Evolutionary conservation across 2,113 vertebrate species (phyloP).

Genomic region (Ptyas mucosa): DNA sequence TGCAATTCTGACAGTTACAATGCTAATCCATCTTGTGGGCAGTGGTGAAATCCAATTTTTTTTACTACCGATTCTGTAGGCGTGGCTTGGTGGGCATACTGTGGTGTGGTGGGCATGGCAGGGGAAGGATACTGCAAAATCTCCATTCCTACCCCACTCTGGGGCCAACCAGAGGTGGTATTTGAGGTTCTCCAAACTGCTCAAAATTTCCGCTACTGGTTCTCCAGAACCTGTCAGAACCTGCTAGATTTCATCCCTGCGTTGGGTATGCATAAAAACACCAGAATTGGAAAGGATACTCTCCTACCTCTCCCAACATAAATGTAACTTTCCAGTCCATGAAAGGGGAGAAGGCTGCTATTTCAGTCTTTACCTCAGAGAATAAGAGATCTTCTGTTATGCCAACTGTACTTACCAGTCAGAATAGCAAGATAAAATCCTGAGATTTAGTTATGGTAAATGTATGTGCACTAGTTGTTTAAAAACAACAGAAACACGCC

Average conservation of each 20-base stretch:
- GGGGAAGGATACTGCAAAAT: too few species aligned
- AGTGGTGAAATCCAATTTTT: too few species aligned
- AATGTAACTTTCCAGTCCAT: neutral
- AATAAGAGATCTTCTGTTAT: neutral
- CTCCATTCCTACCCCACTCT: too few species aligned
- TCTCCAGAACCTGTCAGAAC: too few species aligned
- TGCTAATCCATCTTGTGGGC: neutral
- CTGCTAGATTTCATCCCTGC: too few species aligned
- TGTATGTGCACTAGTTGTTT: neutral
- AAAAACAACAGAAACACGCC: neutral
- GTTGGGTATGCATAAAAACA: neutral
- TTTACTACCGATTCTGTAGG: too few species aligned
- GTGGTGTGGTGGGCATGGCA: too few species aligned
- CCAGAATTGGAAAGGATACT: neutral
- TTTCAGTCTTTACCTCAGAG: neutral
- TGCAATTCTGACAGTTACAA: neutral
- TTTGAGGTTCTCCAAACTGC: too few species aligned
- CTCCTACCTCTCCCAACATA: neutral
- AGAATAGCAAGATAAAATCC: neutral
- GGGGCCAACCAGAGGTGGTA: too few species aligned
- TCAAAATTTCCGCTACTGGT: too few species aligned
- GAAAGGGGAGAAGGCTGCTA: neutral
- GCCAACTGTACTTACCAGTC: neutral
- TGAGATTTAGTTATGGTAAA: neutral
- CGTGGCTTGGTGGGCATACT: too few species aligned